Evolutionary conservation across 2,888 invertebrate genomes (phyloP), one percentile per base, ranked within the genome.

Genomic region (Ethmia dodecea): DNA sequence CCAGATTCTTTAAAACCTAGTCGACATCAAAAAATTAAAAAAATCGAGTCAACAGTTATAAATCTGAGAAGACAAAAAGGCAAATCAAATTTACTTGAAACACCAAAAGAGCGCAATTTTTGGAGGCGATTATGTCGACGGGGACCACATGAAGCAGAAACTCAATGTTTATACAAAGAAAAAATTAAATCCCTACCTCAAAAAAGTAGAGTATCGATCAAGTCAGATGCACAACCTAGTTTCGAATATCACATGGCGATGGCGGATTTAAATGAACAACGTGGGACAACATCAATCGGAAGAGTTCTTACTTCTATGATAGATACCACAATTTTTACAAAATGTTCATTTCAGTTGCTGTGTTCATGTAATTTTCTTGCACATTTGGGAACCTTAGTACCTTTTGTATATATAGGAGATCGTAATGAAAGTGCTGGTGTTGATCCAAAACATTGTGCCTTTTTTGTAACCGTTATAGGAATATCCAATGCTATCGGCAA

Each of bases 131-230:
- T 75, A 16, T 81, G 55, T 47, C 57, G 60, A 10, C 83, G 84
- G 84, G 78, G 83, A 38, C 41, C 62, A 25, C 78, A 81, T 42
- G 55, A 74, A 27, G 46, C 62, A 13, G 59, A 80, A 40, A 63
- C 78, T 24, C 70, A 84, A 6, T 84, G 84, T 2, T 86, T 86
- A 57, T 86, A 78, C 42, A 59, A 57, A 9, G 81, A 84, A 0
- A 73, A 64, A 37, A 31, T 86, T 32, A 60, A 76, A 45, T 58
- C 67, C 6, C 51, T 86, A 39, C 68, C 76, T 43, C 68, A 77
- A 52, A 81, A 80, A 61, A 83, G 76, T 59, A n/a, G n/a, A n/a
- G 54, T 58, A 43, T 47, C 71, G 40, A 27, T 52, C 8, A 43
- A 47, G 3, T 66, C 64, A n/a, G n/a, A n/a, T 35, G 43, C 46